phyloP scores from a whole-genome alignment of 2,113 vertebrate species.

The Mus musculus region DNA sequence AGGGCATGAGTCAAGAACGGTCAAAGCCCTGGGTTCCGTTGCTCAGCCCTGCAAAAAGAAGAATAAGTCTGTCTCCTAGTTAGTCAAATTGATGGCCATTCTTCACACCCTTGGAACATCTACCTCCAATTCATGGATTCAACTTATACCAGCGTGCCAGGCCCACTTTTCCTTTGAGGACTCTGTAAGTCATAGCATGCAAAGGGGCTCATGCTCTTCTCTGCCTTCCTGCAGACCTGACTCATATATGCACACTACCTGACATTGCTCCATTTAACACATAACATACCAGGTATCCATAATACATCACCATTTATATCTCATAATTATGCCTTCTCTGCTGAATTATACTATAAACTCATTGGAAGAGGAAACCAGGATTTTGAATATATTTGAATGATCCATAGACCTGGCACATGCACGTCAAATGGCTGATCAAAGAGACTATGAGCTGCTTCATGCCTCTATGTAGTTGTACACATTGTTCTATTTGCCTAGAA shows the following conservation, averaged over 20 bases:
- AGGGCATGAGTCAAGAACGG: not conserved
- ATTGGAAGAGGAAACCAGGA: not conserved
- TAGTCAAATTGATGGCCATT: not conserved
- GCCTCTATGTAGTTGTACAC: not conserved
- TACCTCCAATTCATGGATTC: not conserved
- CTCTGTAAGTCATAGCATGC: not conserved
- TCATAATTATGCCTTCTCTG: not conserved
- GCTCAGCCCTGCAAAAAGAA: not conserved
- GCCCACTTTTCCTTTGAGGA: not conserved
- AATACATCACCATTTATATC: not conserved
- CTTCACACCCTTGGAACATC: not conserved
- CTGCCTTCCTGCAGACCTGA: not conserved
- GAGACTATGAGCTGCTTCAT: not conserved
- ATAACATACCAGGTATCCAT: not conserved
- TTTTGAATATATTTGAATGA: not conserved
- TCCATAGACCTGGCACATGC: not conserved
- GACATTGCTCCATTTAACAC: not conserved
- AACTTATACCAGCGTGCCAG: not conserved
- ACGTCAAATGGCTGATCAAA: conserved; percentile 17
- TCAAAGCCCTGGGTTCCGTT: not conserved
- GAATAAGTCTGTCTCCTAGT: not conserved
- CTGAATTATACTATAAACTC: not conserved
- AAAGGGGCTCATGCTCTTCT: not conserved
- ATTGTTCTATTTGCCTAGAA: conserved; percentile 21
- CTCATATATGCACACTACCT: not conserved